A percentile compares a stretch with the other conserved stretches of the same genome.
phyloP scores from a whole-genome alignment of 2,113 vertebrate genomes.

The Boulengeromyrus knoepffleri region DNA sequence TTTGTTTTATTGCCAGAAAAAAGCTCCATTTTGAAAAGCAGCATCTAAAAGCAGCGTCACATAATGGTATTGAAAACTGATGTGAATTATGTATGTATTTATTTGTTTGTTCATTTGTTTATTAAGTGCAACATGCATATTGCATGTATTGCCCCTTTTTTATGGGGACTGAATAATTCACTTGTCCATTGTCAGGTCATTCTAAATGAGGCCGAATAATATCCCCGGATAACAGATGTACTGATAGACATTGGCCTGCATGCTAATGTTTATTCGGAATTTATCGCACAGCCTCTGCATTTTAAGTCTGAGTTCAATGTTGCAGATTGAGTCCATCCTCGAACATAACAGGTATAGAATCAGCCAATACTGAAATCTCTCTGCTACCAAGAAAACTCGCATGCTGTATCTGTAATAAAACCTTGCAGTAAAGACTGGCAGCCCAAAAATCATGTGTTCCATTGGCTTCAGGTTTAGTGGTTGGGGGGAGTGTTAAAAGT shows the following conservation, averaged over 20 bases:
- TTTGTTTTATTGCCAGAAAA: neutral
- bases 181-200: neutral
- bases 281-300: neutral
- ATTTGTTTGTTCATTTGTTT: neutral
- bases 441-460: neutral
- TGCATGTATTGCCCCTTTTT: neutral
- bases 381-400: neutral
- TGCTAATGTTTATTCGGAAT: neutral
- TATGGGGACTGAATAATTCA: neutral
- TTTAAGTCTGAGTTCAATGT: neutral
- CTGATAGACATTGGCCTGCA: neutral
- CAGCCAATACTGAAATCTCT: neutral
- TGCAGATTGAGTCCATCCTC: neutral
- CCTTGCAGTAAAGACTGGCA: neutral
- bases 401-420: neutral
- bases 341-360: neutral
- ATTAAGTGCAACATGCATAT: neutral
- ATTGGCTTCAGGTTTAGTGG: neutral
- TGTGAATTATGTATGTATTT: neutral
- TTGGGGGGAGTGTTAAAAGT: neutral
- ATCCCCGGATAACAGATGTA: neutral
- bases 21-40: neutral
- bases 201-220: neutral
- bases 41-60: neutral
- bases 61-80: neutral